Percentiles rank a stretch among this genome's conserved stretches.
phyloP scores from a whole-genome alignment of 2,888 invertebrate species.

The Scaptomyza cyrtandrae region DNA sequence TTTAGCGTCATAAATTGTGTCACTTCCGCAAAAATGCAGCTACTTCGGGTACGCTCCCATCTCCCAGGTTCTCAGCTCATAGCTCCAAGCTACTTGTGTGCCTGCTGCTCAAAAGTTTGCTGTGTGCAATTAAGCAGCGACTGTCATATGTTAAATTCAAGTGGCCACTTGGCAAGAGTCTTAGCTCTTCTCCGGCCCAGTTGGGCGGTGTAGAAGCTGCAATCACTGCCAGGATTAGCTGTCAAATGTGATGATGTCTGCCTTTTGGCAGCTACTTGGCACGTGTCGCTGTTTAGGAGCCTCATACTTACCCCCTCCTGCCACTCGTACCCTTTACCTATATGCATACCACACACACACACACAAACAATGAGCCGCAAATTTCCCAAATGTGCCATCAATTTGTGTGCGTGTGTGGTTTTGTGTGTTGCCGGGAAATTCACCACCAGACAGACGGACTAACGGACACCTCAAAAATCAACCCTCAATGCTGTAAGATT shows the following conservation, averaged over 20 bases:
- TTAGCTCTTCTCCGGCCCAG: constrained; percentile 12
- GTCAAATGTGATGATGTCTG: constrained; percentile 65
- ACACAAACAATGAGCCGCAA: constrained; percentile 28
- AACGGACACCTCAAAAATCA: constrained; percentile 27
- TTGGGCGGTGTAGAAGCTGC: constrained; percentile 13
- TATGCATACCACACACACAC: constrained; percentile 15
- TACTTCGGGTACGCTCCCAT: background rate
- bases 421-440: constrained; percentile 22
- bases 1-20: constrained; percentile 63
- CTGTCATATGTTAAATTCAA: constrained; percentile 77
- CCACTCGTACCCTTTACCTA: constrained; percentile 20
- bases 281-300: constrained; percentile 65
- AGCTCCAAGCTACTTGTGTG: constrained; percentile 8
- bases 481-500: constrained; percentile 54
- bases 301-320: background rate
- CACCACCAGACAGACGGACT: constrained; percentile 36
- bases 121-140: constrained; percentile 71
- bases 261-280: constrained; percentile 78
- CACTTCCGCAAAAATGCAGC: constrained; percentile 62
- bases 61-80: background rate
- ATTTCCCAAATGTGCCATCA: constrained; percentile 53
- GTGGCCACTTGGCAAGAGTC: constrained; percentile 62
- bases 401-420: constrained; percentile 19
- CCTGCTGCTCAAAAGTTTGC: constrained; percentile 17
- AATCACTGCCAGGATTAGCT: constrained; percentile 70